Evolutionary conservation across 2,113 vertebrate genomes (phyloP), one percentile per base, ranked within the genome.

Genomic region (Thalassoma bifasciatum): DNA sequence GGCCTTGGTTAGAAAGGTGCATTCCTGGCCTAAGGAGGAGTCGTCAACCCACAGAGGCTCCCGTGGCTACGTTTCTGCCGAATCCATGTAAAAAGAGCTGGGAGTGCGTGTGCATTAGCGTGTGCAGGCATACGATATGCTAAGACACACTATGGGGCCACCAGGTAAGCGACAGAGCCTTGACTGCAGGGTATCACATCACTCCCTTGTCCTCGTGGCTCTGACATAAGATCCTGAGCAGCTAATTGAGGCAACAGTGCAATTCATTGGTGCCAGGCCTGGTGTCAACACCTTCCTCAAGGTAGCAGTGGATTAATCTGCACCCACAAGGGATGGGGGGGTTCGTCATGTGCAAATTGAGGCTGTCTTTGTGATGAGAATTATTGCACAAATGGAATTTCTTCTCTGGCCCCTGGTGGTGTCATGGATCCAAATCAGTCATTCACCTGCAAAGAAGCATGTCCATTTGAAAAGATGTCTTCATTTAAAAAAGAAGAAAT

Each of bases 191-290:
- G 56, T 81, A 88, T 87, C 90, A 77, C 66, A 75, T 85, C 72
- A 36, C 85, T 71, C 63, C 65, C 78, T 63, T 74, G 81, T 86
- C 81, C 74, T 87, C 85, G 12, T 65, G 62, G 77, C 68, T 76
- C 73, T 63, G 86, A 87, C 77, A 90, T 82, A 44, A 79, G 86
- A 92, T 89, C 82, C 82, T 8, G 68, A 75, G 66, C 52, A 59
- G 82, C 88, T 90, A 90, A 89, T 87, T 87, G 88, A 85, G 82
- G 87, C 82, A 87, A 85, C 80, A 34, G 76, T 68, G 54, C 62
- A 83, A 86, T 83, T 89, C 79, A 77, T n/a, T 67, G 73, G 86
- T 80, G 53, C 75, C 26, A 56, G 72, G 47, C 79, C 57, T 52
- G 53, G 61, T 82, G 82, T 88, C 86, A 88, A 89, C 85, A 85